Conservation (phyloP, 2,888 invertebrate genomes). For the Chrysolina haemoptera region DNA sequence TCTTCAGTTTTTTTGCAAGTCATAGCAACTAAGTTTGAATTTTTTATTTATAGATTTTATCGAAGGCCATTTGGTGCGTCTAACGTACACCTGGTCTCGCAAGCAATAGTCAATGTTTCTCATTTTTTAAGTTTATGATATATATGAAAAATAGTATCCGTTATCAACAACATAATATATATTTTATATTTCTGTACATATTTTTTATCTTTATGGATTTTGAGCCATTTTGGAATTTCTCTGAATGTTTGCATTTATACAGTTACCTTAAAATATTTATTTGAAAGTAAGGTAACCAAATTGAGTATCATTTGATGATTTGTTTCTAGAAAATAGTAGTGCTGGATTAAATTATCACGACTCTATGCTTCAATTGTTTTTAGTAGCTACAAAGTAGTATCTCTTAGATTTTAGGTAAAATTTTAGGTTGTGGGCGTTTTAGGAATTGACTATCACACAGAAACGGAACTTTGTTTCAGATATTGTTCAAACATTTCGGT, state of each 20-base stretch:
- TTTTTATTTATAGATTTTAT: constrained; percentile 52
- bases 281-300: constrained; percentile 45
- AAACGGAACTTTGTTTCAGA: constrained; percentile 4
- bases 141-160: constrained; percentile 30
- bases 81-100: constrained; percentile 41
- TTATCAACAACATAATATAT: constrained; percentile 43
- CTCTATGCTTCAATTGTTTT: constrained; percentile 60
- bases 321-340: constrained; percentile 44
- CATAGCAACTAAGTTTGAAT: constrained; percentile 53
- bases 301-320: constrained; percentile 39
- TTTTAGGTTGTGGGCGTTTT: constrained; percentile 27
- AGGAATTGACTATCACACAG: constrained; percentile 14
- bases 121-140: constrained; percentile 40
- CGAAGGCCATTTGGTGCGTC: constrained; percentile 47
- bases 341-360: constrained; percentile 45
- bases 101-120: constrained; percentile 53
- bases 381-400: constrained; percentile 61
- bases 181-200: constrained; percentile 48
- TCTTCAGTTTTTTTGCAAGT: constrained; percentile 56
- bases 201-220: constrained; percentile 43
- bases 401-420: constrained; percentile 46
- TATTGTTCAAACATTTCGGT: not conserved
- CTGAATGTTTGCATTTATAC: constrained; percentile 61
- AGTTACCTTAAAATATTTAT: constrained; percentile 65
- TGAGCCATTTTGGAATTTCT: constrained; percentile 41